Percentiles rank a stretch among this genome's conserved stretches.
These are phyloP conservation scores for Abrostola triplasia DNA, from an alignment of 2,888 invertebrate genomes.

Conservation along the genomic window DNA sequence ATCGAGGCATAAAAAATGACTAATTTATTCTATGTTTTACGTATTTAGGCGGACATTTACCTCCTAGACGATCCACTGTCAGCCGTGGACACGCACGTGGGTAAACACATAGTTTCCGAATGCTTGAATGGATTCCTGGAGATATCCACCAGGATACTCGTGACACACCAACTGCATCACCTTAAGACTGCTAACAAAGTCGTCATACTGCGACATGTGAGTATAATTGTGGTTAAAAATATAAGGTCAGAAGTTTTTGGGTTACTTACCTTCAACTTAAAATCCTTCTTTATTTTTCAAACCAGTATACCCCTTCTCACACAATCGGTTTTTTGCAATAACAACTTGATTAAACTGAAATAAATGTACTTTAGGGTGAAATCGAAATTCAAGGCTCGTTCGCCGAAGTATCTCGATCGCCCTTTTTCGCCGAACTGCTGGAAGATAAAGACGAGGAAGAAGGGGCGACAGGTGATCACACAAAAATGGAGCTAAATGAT, in stretches of 20 bases:
- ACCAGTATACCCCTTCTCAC: background rate
- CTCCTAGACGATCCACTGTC: conserved; percentile 93
- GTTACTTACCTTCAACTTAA: background rate
- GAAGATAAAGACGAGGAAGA: conserved; percentile 75
- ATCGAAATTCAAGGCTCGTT: conserved; percentile 89
- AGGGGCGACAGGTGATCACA: conserved; percentile 31
- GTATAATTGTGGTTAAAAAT: conserved; percentile 52
- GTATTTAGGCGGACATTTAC: conserved; percentile 90
- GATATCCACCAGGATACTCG: conserved; percentile 91
- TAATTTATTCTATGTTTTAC: background rate
- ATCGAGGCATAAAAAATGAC: background rate
- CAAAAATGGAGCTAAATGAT: conserved; percentile 66
- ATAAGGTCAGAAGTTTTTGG: background rate
- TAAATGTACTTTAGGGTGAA: conserved; percentile 82
- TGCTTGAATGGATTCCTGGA: conserved; percentile 89
- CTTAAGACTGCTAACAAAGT: conserved; percentile 90
- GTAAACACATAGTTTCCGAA: conserved; percentile 91
- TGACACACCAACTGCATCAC: conserved; percentile 96
- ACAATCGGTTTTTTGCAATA: background rate
- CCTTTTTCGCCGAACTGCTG: conserved; percentile 81
- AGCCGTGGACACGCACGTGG: conserved; percentile 93
- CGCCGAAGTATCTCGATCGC: conserved; percentile 85
- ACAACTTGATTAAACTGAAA: background rate
- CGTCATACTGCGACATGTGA: conserved; percentile 90
- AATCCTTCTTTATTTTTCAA: background rate